Evolutionary conservation across 2,113 vertebrate species (phyloP).

Genomic region (Trematomus loennbergii): DNA sequence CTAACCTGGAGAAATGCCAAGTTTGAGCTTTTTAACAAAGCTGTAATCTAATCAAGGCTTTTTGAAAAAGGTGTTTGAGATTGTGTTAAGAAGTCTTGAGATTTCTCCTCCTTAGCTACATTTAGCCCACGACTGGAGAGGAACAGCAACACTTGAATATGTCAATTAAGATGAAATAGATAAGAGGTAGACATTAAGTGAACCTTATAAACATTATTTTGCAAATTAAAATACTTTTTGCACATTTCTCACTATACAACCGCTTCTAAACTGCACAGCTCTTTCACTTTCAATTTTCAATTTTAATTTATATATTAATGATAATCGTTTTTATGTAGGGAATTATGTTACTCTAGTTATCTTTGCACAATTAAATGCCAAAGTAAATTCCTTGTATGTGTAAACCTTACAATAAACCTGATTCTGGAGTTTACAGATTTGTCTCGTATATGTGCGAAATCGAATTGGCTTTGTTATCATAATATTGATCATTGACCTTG

Average conservation of each 20-base stretch:
- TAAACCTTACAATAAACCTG: too few relatives aligned
- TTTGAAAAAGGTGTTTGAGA: slow-evolving; percentile 37
- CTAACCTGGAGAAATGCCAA: too few relatives aligned
- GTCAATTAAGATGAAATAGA: not conserved
- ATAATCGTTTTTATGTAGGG: too few relatives aligned
- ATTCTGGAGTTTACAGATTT: not conserved
- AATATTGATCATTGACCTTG: slow-evolving; percentile 20
- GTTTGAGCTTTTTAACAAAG: slow-evolving; percentile 12
- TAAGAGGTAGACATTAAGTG: not conserved
- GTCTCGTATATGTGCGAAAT: slow-evolving; percentile 48
- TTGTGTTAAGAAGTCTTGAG: slow-evolving; percentile 22
- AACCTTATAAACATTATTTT: not conserved
- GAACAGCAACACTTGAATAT: slow-evolving; percentile 22
- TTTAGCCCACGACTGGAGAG: slow-evolving; percentile 38
- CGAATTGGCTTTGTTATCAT: slow-evolving; percentile 7
- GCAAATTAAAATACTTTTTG: too few relatives aligned
- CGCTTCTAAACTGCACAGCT: not conserved
- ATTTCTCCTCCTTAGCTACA: slow-evolving; percentile 22
- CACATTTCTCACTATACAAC: too few relatives aligned
- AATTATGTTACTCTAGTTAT: too few relatives aligned
- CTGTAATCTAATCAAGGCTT: slow-evolving; percentile 28
- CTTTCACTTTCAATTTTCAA: too few relatives aligned
- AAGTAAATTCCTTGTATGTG: too few relatives aligned
- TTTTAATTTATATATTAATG: too few relatives aligned
- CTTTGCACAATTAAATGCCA: too few relatives aligned